Percentiles rank a stretch among this genome's conserved stretches.
Evolutionary conservation across 2,888 invertebrate genomes (phyloP).

Genomic region (Watsonalla cultraria): DNA sequence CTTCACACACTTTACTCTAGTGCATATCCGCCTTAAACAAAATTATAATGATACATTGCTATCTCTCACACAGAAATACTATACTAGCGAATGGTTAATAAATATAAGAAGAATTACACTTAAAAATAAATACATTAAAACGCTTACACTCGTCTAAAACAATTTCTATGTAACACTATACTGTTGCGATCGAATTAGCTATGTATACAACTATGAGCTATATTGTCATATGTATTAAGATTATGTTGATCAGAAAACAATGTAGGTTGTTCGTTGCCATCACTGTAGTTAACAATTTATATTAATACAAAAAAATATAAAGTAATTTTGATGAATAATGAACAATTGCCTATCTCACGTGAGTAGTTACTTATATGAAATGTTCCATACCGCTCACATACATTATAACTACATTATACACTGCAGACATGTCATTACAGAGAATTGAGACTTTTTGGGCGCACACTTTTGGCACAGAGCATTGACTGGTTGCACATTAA

Average conservation of each 20-base stretch:
- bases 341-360: no score
- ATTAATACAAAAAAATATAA: no score
- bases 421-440: no score
- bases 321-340: no score
- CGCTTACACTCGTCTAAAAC: slow-evolving; percentile 13
- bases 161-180: slow-evolving; percentile 11
- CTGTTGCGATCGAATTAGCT: not conserved
- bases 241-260: not conserved
- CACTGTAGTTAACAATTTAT: no score
- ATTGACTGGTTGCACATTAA: no score
- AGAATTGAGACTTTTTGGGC: no score
- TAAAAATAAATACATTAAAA: slow-evolving; percentile 26
- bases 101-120: slow-evolving; percentile 14
- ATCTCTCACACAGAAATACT: slow-evolving; percentile 10
- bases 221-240: not conserved
- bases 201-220: not conserved
- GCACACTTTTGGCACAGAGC: no score
- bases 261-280: no score
- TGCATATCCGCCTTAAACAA: not conserved
- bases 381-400: no score
- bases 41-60: slow-evolving; percentile 2
- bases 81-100: slow-evolving; percentile 26
- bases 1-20: not conserved
- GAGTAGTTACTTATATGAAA: no score
- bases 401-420: no score